A percentile compares a stretch with the other conserved stretches of the same genome.
Evolutionary conservation across 2,797 vertebrate species (phyloP).

Genomic region (Delichon dasypus): DNA sequence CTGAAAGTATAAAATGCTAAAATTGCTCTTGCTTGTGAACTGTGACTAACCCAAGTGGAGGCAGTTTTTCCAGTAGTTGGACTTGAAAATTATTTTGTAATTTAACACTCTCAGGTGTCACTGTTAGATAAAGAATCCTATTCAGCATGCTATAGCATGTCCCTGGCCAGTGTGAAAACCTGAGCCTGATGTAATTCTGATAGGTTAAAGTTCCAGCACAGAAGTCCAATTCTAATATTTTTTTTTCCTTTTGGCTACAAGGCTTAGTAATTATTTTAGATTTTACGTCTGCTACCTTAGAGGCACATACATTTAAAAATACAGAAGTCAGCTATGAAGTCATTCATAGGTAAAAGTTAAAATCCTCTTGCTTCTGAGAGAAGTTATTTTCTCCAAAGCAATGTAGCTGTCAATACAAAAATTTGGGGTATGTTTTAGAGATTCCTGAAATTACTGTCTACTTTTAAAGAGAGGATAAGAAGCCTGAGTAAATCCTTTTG

Average conservation of each 20-base stretch:
- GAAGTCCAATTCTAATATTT: constrained; percentile 23
- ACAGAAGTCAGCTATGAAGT: not conserved
- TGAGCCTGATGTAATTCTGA: constrained; percentile 56
- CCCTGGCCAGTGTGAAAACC: constrained; percentile 28
- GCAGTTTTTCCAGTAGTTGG: constrained; percentile 43
- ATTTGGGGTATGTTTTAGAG: not conserved
- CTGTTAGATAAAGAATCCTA: constrained; percentile 64
- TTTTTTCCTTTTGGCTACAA: constrained; percentile 41
- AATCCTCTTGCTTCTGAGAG: not conserved
- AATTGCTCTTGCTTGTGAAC: constrained; percentile 32
- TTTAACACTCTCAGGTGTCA: constrained; percentile 72
- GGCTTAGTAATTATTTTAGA: constrained; percentile 47
- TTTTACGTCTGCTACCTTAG: constrained; percentile 20
- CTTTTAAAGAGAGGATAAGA: not conserved
- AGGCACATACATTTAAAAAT: constrained; percentile 20
- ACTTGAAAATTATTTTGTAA: constrained; percentile 70
- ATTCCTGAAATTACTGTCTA: not conserved
- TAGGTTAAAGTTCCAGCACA: constrained; percentile 35
- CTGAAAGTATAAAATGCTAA: constrained; percentile 25
- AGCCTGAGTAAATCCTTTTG: not conserved
- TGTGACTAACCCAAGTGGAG: constrained; percentile 34
- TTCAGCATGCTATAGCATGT: not conserved
- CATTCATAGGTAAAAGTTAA: not conserved
- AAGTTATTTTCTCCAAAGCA: constrained; percentile 21
- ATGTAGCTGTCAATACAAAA: not conserved